A percentile compares a stretch with the other conserved stretches of the same genome.
Conservation (phyloP, 1,140 invertebrate genomes). For the Procambarus virginalis region DNA sequence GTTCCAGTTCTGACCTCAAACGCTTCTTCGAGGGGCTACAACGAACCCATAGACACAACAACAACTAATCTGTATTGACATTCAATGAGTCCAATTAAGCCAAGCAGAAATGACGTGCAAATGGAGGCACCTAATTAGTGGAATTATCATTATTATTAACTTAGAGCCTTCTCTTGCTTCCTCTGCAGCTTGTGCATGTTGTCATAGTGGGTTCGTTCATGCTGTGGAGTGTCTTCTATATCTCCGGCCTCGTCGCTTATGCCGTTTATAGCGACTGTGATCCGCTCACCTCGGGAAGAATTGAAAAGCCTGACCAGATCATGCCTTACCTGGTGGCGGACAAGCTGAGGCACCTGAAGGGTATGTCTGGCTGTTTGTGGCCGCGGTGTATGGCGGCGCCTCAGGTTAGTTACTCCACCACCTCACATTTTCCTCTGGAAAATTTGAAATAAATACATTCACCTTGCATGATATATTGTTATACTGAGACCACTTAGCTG, state of each 20-base stretch:
- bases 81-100: too few species aligned
- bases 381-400: constrained; percentile 39
- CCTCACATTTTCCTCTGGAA: not conserved
- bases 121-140: too few species aligned
- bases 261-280: constrained; percentile 39
- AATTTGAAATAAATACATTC: not conserved
- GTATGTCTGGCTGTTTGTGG: constrained; percentile 32
- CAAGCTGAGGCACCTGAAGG: constrained; percentile 20
- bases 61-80: too few species aligned
- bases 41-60: too few species aligned
- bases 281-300: constrained; percentile 4
- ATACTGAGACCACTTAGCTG: too few species aligned
- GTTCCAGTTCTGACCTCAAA: too few species aligned
- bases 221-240: constrained; percentile 26
- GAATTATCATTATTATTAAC: too few species aligned
- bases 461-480: not conserved
- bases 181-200: not conserved
- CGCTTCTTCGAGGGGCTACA: too few species aligned
- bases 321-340: constrained; percentile 35
- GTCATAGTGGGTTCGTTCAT: not conserved
- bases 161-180: not conserved
- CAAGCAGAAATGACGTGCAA: too few species aligned
- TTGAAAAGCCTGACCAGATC: constrained; percentile 37
- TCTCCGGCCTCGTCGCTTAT: constrained; percentile 35
- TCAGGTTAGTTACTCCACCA: constrained; percentile 14